A percentile compares a stretch with the other conserved stretches of the same genome.
phyloP scores from a whole-genome alignment of 2,797 vertebrate genomes.

The Pipistrellus kuhlii region DNA sequence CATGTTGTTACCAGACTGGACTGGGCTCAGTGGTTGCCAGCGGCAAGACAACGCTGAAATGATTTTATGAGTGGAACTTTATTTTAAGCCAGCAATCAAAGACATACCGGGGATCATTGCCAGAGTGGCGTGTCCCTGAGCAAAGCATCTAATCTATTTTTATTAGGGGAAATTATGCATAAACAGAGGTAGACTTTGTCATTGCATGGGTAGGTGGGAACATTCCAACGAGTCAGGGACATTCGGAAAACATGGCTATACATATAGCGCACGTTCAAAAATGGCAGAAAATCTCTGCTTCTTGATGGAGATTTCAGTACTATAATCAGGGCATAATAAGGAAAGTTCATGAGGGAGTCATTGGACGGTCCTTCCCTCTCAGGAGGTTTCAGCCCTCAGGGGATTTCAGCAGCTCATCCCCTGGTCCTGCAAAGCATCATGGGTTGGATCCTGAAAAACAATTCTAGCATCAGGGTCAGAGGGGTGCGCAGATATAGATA shows the following conservation, averaged over 20 bases:
- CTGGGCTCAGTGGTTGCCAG: not conserved
- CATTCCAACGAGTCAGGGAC: not conserved
- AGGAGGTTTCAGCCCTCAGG: not conserved
- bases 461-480: not conserved
- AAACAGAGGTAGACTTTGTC: not conserved
- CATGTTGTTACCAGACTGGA: not conserved
- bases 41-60: not conserved
- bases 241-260: not conserved
- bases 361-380: not conserved
- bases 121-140: not conserved
- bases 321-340: not conserved
- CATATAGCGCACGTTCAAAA: not conserved
- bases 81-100: not conserved
- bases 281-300: not conserved
- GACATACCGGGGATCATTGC: not conserved
- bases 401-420: not conserved
- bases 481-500: not conserved
- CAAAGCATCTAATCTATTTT: not conserved
- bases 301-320: not conserved
- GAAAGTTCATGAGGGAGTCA: not conserved
- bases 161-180: not conserved
- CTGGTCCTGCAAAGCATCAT: not conserved
- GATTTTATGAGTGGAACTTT: not conserved
- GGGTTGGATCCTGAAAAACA: not conserved
- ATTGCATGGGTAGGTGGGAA: not conserved